phyloP scores from a whole-genome alignment of 2,888 invertebrate genomes.

The Orchesella flavescens region DNA sequence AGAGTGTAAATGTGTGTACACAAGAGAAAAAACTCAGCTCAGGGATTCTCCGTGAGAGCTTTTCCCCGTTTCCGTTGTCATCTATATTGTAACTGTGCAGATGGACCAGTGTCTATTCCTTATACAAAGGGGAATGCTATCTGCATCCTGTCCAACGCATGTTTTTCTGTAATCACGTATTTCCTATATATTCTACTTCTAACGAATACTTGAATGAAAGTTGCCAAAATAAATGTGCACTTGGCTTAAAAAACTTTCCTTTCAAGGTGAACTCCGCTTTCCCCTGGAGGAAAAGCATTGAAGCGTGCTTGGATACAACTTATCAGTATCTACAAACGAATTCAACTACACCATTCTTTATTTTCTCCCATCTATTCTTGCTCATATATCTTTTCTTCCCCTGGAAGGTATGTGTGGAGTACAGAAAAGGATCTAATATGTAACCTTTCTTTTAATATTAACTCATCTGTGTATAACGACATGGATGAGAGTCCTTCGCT shows the following conservation, averaged over 20 bases:
- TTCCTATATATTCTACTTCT: background rate
- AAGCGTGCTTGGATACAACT: no score
- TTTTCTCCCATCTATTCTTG: no score
- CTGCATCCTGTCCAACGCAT: background rate
- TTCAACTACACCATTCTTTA: no score
- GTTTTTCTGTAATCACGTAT: constrained; percentile 12
- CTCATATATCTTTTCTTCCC: background rate
- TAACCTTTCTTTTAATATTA: background rate
- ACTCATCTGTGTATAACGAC: no score
- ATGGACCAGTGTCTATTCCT: background rate
- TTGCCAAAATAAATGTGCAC: constrained; percentile 51
- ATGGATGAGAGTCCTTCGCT: no score
- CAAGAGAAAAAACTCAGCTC: background rate
- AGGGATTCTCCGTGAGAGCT: constrained; percentile 21
- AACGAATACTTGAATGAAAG: background rate
- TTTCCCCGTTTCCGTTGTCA: constrained; percentile 4
- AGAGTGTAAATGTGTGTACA: background rate
- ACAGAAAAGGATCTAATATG: background rate
- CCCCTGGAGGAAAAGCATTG: no score
- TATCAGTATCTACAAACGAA: no score
- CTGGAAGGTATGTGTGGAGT: background rate
- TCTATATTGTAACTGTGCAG: background rate
- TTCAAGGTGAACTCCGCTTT: constrained; percentile 38
- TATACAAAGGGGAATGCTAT: background rate
- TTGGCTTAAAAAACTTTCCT: constrained; percentile 19